A percentile compares a stretch with the other conserved stretches of the same genome.
These are phyloP conservation scores for Bucco capensis DNA, from an alignment of 2,113 vertebrate species.

Conservation along the genomic window DNA sequence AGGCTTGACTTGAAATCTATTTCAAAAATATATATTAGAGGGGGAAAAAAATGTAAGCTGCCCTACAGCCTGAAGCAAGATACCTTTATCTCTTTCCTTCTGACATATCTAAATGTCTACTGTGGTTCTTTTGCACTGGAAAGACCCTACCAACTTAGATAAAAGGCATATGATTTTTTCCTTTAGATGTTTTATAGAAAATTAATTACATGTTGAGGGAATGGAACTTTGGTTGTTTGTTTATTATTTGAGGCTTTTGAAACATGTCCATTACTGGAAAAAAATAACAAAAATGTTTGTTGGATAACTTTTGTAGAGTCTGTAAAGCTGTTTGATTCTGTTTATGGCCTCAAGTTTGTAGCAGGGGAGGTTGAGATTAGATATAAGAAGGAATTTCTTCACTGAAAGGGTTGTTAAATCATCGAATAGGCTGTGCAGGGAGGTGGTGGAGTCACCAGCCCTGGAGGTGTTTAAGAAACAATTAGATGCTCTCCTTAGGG, in stretches of 20 bases:
- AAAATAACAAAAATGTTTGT: neutral
- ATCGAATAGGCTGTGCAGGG: too few relatives aligned
- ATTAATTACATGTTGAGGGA: neutral
- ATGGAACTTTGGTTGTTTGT: too few relatives aligned
- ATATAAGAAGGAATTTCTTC: too few relatives aligned
- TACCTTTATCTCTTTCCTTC: neutral
- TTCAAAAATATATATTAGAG: neutral
- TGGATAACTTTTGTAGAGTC: neutral
- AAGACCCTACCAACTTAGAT: neutral
- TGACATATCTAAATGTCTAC: neutral
- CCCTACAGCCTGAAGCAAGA: neutral
- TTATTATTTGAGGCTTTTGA: neutral
- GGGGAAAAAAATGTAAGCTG: neutral
- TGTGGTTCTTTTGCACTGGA: neutral
- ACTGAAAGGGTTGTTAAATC: too few relatives aligned
- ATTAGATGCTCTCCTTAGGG: too few relatives aligned
- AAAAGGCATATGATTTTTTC: neutral
- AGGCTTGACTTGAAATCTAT: neutral
- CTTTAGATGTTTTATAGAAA: neutral
- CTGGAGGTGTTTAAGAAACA: too few relatives aligned
- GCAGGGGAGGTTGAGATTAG: too few relatives aligned
- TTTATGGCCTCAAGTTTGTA: too few relatives aligned
- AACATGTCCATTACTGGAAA: neutral
- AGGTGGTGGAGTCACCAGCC: too few relatives aligned
- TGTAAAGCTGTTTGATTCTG: neutral